Evolutionary conservation across 1,140 invertebrate genomes (phyloP), one percentile per base, ranked within the genome.

Genomic region (Frieseomelitta varia): DNA sequence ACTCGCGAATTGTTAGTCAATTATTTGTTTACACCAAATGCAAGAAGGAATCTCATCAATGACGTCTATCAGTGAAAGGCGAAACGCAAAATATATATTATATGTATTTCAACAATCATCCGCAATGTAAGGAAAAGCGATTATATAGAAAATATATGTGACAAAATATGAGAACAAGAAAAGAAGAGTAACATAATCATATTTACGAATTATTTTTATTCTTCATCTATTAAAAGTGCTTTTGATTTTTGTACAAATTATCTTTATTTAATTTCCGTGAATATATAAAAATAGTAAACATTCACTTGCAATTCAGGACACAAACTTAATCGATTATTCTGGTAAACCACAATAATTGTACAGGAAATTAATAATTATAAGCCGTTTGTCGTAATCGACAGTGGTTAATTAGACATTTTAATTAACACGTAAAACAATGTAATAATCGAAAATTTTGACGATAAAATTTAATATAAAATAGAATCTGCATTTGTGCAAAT

Each of bases 341-440:
- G 51, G 65, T 51, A 30, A 65, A 47, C 69, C 75, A 11, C 75
- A 79, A 87, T 87, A 69, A 87, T 79, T 79, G 21, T 65, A 14
- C 51, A 79, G 80, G 85, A 87, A 87, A 87, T 87, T 51, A 47
- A 67, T 53, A 88, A 88, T 79, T 63, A 39, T 65, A 77, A 67
- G 21, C 34, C 58, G n/a, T 79, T 85, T 76, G n/a, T 27, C 58
- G 21, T 30, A 6, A 75, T 39, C n/a, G 6, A 34, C n/a, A 19
- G 34, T 24, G 56, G 65, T 47, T 58, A 76, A 84, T 83, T 79
- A 76, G 30, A 39, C 19, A 24, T 61, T 47, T 87, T 69, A 21
- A 61, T 53, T 24, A 24, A 53, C 24, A 21, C 27, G 17, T 65
- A 71, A 74, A 51, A 65, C n/a, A 2, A 34, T 47, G 12, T 34